phyloP scores from a whole-genome alignment of 2,888 invertebrate genomes.

The Cynaeus angustus region DNA sequence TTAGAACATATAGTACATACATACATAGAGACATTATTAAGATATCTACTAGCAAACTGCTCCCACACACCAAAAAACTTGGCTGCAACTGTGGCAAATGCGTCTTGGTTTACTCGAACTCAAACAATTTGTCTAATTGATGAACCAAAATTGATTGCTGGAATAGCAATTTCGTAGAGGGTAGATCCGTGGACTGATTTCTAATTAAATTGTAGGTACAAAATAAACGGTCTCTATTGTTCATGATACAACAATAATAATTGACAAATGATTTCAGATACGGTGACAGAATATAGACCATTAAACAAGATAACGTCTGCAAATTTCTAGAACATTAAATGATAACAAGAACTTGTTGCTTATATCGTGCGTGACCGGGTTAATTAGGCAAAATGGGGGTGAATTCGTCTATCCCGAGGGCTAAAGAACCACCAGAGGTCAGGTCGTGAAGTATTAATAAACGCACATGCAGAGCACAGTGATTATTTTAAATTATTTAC shows the following conservation, averaged over 20 bases:
- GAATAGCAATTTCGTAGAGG: not conserved
- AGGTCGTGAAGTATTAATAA: too few relatives aligned
- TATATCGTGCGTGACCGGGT: conserved; percentile 42
- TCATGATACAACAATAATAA: not conserved
- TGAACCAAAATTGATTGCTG: not conserved
- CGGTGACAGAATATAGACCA: conserved; percentile 50
- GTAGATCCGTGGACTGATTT: not conserved
- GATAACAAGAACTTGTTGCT: conserved; percentile 54
- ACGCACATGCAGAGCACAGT: too few relatives aligned
- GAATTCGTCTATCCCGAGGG: conserved; percentile 32
- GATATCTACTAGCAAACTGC: too few relatives aligned
- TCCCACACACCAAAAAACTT: too few relatives aligned
- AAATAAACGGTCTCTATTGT: not conserved
- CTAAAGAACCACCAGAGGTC: conserved; percentile 34
- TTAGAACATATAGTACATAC: too few relatives aligned
- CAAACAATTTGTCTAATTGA: not conserved
- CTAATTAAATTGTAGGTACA: not conserved
- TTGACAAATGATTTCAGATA: not conserved
- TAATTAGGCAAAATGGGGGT: conserved; percentile 44
- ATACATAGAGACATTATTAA: too few relatives aligned
- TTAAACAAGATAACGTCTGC: conserved; percentile 58
- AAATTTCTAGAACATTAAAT: too few relatives aligned
- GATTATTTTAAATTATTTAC: conserved; percentile 53
- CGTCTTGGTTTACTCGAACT: not conserved
- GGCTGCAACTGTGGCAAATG: too few relatives aligned